A percentile compares a stretch with the other conserved stretches of the same genome.
Conservation (phyloP, 1,140 invertebrate genomes). For the Magallana angulata region DNA sequence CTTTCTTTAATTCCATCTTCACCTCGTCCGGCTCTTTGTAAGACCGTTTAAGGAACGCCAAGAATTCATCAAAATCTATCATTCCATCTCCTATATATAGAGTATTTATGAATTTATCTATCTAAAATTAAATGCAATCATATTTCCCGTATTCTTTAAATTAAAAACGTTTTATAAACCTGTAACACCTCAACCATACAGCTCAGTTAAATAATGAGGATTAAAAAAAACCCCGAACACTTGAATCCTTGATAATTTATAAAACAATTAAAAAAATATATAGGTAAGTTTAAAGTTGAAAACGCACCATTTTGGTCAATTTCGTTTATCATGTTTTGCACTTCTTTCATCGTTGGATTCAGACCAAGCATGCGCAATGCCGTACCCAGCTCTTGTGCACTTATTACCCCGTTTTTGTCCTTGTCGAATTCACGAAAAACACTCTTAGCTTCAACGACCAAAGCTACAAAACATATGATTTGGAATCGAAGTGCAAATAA, state of each 20-base stretch:
- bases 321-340: conserved; percentile 87
- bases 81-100: conserved; percentile 49
- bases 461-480: not conserved
- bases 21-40: conserved; percentile 21
- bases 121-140: too few species aligned
- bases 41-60: conserved; percentile 40
- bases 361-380: conserved; percentile 55
- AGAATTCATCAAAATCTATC: conserved; percentile 61
- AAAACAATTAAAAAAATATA: not conserved
- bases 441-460: not conserved
- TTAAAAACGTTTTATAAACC: too few species aligned
- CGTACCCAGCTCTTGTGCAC: conserved; percentile 48
- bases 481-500: too few species aligned
- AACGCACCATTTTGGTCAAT: conserved; percentile 89
- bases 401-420: conserved; percentile 35
- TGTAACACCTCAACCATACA: too few species aligned
- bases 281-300: too few species aligned
- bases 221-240: too few species aligned
- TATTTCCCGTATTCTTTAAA: too few species aligned
- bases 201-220: too few species aligned
- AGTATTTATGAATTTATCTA: too few species aligned
- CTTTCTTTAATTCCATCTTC: conserved; percentile 92
- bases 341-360: conserved; percentile 51
- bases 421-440: conserved; percentile 36
- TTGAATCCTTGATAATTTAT: not conserved